Conservation (phyloP, 2,888 invertebrate genomes). For the Drosophila meridionalis region DNA sequence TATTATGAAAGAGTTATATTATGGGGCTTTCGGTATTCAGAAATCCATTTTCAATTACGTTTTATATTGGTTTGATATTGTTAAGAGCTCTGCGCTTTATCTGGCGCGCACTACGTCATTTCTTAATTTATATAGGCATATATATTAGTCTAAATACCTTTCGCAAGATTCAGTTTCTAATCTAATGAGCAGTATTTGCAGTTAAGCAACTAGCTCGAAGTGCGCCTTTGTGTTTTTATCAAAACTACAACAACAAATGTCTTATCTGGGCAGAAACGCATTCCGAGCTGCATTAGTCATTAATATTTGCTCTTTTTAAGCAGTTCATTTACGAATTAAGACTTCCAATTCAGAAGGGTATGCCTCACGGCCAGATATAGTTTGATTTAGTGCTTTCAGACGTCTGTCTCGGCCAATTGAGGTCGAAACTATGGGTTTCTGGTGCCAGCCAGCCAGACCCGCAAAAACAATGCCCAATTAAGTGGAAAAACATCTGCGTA, state of each 20-base stretch:
- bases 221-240: constrained; percentile 28
- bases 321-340: constrained; percentile 8
- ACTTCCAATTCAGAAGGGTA: constrained; percentile 15
- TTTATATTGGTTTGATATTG: background rate
- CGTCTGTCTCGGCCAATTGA: constrained; percentile 38
- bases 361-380: constrained; percentile 43
- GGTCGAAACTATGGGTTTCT: constrained; percentile 22
- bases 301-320: constrained; percentile 18
- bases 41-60: constrained; percentile 6
- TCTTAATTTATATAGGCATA: constrained; percentile 34
- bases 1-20: constrained; percentile 1
- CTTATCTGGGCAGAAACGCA: constrained; percentile 47
- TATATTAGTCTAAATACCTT: constrained; percentile 20
- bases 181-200: constrained; percentile 40
- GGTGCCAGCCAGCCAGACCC: constrained; percentile 43
- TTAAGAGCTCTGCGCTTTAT: background rate
- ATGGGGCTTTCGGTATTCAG: too few relatives aligned
- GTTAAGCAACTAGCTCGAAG: constrained; percentile 20
- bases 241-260: constrained; percentile 20
- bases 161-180: constrained; percentile 25
- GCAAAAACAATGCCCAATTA: constrained; percentile 59
- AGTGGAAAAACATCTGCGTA: constrained; percentile 63
- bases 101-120: constrained; percentile 36
- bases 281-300: constrained; percentile 50
- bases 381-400: constrained; percentile 25